These are phyloP conservation scores for Drosophila baimaii DNA, from an alignment of 1,140 invertebrate genomes.

Conservation along the genomic window DNA sequence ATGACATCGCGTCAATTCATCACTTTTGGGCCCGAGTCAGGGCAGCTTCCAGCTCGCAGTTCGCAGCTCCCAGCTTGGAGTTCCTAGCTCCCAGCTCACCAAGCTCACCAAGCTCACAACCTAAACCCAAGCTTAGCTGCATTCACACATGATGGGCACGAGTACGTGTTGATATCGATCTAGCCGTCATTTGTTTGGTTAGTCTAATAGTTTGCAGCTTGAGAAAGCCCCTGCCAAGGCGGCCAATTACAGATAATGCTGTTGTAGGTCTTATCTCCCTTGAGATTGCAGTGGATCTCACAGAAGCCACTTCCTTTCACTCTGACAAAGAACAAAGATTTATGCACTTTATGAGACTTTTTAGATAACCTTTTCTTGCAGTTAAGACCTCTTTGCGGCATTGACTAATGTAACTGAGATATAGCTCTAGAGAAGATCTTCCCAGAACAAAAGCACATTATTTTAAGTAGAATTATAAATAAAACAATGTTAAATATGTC, in stretches of 20 bases:
- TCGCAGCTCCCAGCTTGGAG: neutral
- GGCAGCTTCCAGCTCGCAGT: slow-evolving; percentile 1
- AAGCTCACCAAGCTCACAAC: slow-evolving; percentile 2
- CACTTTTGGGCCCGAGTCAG: slow-evolving; percentile 40
- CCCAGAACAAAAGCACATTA: neutral
- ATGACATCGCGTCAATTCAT: slow-evolving; percentile 73
- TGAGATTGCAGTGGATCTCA: neutral
- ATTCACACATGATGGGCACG: slow-evolving; percentile 44
- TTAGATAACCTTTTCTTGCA: neutral
- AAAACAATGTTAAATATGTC: neutral
- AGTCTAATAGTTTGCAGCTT: slow-evolving; percentile 46
- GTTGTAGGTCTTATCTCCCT: slow-evolving; percentile 1
- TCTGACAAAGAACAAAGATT: slow-evolving; percentile 5
- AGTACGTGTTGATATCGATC: slow-evolving; percentile 48
- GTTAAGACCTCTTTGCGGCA: neutral
- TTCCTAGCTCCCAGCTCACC: neutral
- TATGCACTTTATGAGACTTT: neutral
- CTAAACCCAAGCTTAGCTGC: slow-evolving; percentile 5
- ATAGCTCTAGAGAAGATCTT: too few species aligned
- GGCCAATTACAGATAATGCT: slow-evolving; percentile 32
- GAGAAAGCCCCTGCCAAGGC: slow-evolving; percentile 34
- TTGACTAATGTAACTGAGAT: neutral
- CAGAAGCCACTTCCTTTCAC: slow-evolving; percentile 21
- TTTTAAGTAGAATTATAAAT: neutral
- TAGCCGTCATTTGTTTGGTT: slow-evolving; percentile 57